phyloP scores from a whole-genome alignment of 92 coral and sea anemone genomes.

The Siderastrea radians region DNA sequence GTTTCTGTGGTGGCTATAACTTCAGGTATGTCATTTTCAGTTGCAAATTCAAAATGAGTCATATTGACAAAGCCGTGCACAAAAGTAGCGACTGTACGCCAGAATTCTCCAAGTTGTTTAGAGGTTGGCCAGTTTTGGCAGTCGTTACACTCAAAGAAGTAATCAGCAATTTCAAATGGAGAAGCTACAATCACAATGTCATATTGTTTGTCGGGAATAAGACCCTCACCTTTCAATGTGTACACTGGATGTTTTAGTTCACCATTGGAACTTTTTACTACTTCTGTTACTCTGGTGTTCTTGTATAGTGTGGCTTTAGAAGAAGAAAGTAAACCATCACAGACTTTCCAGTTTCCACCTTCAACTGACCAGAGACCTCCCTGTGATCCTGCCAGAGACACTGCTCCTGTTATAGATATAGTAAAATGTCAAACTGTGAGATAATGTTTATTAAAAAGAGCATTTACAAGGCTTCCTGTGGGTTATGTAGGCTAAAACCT shows the following conservation, averaged over 20 bases:
- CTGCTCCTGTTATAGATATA: slow-evolving; percentile 78
- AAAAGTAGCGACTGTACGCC: slow-evolving; percentile 97
- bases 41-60: slow-evolving; percentile 72
- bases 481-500: not conserved
- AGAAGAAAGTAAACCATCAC: slow-evolving; percentile 81
- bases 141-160: slow-evolving; percentile 80
- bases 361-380: slow-evolving; percentile 96
- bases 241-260: slow-evolving; percentile 54
- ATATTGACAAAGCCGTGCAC: slow-evolving; percentile 71
- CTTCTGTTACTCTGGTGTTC: slow-evolving; percentile 73
- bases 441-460: not conserved
- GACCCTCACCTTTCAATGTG: slow-evolving; percentile 54
- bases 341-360: slow-evolving; percentile 95
- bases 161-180: slow-evolving; percentile 71
- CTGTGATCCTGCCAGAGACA: slow-evolving; percentile 92
- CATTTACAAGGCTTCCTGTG: not conserved
- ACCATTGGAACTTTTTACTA: slow-evolving; percentile 49
- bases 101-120: slow-evolving; percentile 73
- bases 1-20: slow-evolving; percentile 85
- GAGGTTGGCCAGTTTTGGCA: slow-evolving; percentile 88
- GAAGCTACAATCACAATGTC: slow-evolving; percentile 95
- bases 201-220: slow-evolving; percentile 53
- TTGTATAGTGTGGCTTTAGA: slow-evolving; percentile 77
- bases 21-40: slow-evolving; percentile 71
- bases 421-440: too few relatives aligned